Conservation (phyloP, 2,797 vertebrate species). For the Periparus ater region DNA sequence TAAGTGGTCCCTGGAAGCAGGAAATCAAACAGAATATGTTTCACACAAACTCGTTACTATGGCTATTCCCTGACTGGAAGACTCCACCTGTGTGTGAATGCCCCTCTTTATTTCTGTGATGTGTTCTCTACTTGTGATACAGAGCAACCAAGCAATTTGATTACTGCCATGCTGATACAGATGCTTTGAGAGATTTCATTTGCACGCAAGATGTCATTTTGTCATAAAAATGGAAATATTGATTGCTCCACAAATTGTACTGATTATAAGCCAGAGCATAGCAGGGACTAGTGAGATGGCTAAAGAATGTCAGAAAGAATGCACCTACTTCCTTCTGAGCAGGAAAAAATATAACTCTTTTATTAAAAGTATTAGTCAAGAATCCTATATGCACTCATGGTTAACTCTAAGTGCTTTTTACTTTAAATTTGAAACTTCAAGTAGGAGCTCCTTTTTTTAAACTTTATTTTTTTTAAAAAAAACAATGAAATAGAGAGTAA, state of each 20-base stretch:
- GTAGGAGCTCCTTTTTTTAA: not conserved
- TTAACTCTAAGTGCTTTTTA: not conserved
- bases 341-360: not conserved
- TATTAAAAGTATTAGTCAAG: not conserved
- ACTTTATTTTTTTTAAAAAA: not conserved
- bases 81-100: not conserved
- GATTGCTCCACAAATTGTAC: not conserved
- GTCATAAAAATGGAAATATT: not conserved
- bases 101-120: not conserved
- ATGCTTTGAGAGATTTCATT: not conserved
- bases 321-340: not conserved
- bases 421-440: not conserved
- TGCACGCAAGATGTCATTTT: not conserved
- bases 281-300: not conserved
- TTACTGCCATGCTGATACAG: not conserved
- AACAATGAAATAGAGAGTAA: not conserved
- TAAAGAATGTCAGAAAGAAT: not conserved
- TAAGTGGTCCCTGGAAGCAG: not conserved
- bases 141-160: not conserved
- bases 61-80: not conserved
- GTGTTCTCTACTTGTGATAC: not conserved
- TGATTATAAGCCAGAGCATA: not conserved
- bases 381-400: not conserved
- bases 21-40: not conserved
- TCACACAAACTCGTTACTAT: not conserved